phyloP scores from a whole-genome alignment of 37 sponge, comb jelly and placozoan genomes.

The Agelas oroides region DNA sequence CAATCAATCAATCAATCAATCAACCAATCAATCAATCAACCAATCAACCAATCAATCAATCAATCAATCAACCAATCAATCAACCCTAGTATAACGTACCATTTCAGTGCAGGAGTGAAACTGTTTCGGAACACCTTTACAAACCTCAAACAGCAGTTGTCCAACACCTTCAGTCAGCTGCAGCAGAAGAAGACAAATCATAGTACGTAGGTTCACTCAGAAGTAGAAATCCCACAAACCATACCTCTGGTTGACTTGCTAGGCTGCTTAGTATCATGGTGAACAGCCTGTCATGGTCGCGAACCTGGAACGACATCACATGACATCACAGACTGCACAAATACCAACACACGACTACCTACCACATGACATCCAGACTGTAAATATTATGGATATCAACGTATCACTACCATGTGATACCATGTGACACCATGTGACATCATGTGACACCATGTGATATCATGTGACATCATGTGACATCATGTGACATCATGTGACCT shows the following conservation, averaged over 20 bases:
- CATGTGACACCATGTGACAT: too few relatives aligned
- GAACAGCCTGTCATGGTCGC: background rate
- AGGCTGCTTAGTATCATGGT: background rate
- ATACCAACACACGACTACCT: background rate
- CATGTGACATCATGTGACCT: background rate
- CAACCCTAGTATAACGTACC: too few relatives aligned
- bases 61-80: too few relatives aligned
- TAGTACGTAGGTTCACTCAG: background rate
- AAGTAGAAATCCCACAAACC: background rate
- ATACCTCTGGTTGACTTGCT: background rate
- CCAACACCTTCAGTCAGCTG: conserved; percentile 88
- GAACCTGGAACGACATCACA: background rate
- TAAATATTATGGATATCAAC: background rate
- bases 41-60: too few relatives aligned
- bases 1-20: too few relatives aligned
- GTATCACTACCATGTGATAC: background rate
- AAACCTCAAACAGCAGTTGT: conserved; percentile 85
- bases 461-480: too few relatives aligned
- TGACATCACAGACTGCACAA: background rate
- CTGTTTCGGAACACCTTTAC: conserved; percentile 81
- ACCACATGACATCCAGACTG: background rate
- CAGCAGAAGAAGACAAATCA: too few relatives aligned
- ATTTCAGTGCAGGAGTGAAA: conserved; percentile 82
- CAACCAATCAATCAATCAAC: too few relatives aligned
- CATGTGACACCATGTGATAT: too few relatives aligned